These are phyloP conservation scores for Mylabris sibirica DNA, from an alignment of 2,888 invertebrate genomes.

Conservation along the genomic window DNA sequence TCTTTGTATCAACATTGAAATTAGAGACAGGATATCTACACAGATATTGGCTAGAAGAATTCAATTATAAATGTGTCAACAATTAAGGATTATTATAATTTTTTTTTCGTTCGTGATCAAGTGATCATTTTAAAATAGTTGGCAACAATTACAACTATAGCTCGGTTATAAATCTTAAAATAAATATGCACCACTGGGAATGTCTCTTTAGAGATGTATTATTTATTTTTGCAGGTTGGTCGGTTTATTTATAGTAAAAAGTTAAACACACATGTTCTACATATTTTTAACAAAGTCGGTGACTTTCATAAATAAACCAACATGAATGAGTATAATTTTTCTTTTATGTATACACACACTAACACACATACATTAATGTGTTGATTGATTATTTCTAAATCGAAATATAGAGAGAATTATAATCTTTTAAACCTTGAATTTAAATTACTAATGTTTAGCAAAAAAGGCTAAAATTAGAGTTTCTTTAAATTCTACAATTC, in stretches of 20 bases:
- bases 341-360: background rate
- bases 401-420: background rate
- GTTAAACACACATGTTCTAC: conserved; percentile 31
- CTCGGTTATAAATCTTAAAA: conserved; percentile 18
- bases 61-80: too few species aligned
- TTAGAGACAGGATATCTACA: background rate
- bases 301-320: conserved; percentile 31
- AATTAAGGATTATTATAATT: too few species aligned
- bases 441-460: background rate
- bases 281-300: conserved; percentile 29
- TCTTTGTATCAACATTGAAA: background rate
- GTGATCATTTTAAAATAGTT: conserved; percentile 17
- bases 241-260: conserved; percentile 23
- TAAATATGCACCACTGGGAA: conserved; percentile 8
- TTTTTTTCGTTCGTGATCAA: background rate
- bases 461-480: conserved; percentile 2
- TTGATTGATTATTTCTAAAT: conserved; percentile 9
- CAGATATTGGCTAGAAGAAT: too few species aligned
- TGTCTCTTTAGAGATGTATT: conserved; percentile 19
- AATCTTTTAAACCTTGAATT: background rate
- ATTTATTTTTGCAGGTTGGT: conserved; percentile 28
- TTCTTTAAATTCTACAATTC: background rate
- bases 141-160: conserved; percentile 17
- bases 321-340: conserved; percentile 27
- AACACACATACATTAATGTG: background rate